phyloP scores from a whole-genome alignment of 2,113 vertebrate genomes.

The Hypocryptadius cinnamomeus region DNA sequence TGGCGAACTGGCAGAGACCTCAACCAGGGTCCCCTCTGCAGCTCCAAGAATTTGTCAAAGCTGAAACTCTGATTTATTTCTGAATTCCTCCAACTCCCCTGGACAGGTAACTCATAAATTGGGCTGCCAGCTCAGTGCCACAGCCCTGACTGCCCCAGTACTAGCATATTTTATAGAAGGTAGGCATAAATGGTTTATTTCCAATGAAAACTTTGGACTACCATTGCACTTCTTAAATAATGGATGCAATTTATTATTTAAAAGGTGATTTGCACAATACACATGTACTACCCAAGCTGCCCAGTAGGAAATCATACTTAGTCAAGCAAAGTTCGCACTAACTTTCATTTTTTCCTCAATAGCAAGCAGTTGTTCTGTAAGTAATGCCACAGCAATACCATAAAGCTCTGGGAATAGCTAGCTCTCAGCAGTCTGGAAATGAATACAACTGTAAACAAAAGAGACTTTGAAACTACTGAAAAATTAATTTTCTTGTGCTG shows the following conservation, averaged over 20 bases:
- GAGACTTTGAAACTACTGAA: not conserved
- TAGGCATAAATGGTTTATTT: not conserved
- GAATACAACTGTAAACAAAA: not conserved
- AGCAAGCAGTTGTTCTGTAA: not conserved
- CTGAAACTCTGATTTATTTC: not conserved
- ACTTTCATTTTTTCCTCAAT: not conserved
- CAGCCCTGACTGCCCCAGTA: not conserved
- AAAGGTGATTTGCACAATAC: not conserved
- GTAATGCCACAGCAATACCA: not conserved
- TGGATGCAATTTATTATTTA: not conserved
- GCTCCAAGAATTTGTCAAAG: not conserved
- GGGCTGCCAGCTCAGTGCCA: not conserved
- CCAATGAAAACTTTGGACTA: not conserved
- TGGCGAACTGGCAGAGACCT: not conserved
- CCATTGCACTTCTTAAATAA: not conserved
- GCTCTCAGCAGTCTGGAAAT: not conserved
- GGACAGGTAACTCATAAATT: not conserved
- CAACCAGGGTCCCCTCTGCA: not conserved
- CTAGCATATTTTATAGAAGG: not conserved
- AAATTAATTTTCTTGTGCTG: not conserved
- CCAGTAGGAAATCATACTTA: not conserved
- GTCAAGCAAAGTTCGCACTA: not conserved
- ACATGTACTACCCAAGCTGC: not conserved
- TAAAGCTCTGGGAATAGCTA: not conserved
- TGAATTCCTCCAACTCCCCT: not conserved